These are phyloP conservation scores for Actenoides hombroni DNA, from an alignment of 2,113 vertebrate species.

Conservation along the genomic window DNA sequence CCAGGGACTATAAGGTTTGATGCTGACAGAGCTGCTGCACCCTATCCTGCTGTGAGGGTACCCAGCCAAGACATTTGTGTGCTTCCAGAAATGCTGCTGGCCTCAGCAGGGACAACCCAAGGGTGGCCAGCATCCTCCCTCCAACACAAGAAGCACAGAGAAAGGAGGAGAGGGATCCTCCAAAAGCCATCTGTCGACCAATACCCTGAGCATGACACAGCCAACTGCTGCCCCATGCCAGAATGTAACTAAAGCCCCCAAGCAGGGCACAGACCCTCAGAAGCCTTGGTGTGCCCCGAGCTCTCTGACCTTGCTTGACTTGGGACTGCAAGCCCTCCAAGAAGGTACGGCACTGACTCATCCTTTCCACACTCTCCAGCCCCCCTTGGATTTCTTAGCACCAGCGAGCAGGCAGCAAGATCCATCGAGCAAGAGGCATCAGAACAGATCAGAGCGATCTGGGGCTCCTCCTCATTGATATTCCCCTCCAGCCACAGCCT, in stretches of 20 bases:
- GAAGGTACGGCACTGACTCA: background rate
- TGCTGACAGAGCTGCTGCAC: background rate
- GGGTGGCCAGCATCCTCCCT: background rate
- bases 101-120: background rate
- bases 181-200: background rate
- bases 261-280: background rate
- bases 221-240: background rate
- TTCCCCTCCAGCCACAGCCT: slow-evolving; percentile 61
- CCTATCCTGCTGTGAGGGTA: background rate
- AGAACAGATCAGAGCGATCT: background rate
- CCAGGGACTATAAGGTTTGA: background rate
- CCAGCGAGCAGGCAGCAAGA: rapidly evolving
- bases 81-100: background rate
- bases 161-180: background rate
- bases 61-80: background rate
- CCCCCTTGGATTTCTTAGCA: background rate
- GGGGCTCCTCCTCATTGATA: slow-evolving; percentile 59
- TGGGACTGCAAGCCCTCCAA: background rate
- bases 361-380: background rate
- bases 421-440: background rate
- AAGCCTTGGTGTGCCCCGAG: background rate
- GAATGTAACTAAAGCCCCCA: background rate
- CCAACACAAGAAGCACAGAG: background rate
- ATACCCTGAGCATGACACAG: background rate
- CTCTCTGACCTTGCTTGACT: background rate